Conservation (phyloP, 1,140 invertebrate species). For the Drosophila quadrilineata region DNA sequence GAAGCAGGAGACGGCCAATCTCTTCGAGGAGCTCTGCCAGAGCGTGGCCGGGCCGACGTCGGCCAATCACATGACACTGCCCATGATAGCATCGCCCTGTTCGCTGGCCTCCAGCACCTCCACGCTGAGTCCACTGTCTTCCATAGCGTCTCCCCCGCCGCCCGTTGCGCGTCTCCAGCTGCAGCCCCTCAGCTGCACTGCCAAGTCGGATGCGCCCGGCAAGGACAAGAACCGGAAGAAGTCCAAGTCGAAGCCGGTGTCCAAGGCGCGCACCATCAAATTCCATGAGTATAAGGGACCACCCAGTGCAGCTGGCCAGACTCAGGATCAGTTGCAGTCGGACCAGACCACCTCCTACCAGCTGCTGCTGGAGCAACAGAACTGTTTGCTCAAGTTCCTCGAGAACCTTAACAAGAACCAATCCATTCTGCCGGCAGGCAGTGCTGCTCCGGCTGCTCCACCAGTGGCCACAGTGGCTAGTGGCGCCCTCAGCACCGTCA, state of each 20-base stretch:
- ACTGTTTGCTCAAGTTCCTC: constrained; percentile 84
- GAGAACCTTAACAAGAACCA: constrained; percentile 80
- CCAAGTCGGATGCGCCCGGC: constrained; percentile 86
- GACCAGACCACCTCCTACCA: constrained; percentile 93
- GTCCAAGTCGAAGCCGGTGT: constrained; percentile 90
- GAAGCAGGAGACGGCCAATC: constrained; percentile 80
- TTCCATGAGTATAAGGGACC: constrained; percentile 99
- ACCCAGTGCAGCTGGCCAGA: constrained; percentile 92
- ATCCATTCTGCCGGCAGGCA: constrained; percentile 82
- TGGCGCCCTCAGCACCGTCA: not conserved
- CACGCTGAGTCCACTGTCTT: constrained; percentile 88
- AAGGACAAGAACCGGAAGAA: constrained; percentile 95
- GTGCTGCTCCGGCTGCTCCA: constrained; percentile 75
- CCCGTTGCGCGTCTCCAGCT: constrained; percentile 82
- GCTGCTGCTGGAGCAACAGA: constrained; percentile 95
- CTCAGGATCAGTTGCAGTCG: constrained; percentile 80
- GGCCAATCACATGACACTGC: constrained; percentile 80
- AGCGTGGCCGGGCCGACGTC: constrained; percentile 82
- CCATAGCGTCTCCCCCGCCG: constrained; percentile 82
- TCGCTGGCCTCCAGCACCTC: constrained; percentile 83
- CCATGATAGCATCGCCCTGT: constrained; percentile 84
- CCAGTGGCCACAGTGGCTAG: not conserved
- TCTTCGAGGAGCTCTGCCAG: constrained; percentile 85
- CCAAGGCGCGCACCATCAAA: constrained; percentile 95
- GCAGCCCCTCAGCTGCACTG: constrained; percentile 81